These are phyloP conservation scores for Lethenteron reissneri DNA, from an alignment of 2,113 vertebrate genomes.

Conservation along the genomic window DNA sequence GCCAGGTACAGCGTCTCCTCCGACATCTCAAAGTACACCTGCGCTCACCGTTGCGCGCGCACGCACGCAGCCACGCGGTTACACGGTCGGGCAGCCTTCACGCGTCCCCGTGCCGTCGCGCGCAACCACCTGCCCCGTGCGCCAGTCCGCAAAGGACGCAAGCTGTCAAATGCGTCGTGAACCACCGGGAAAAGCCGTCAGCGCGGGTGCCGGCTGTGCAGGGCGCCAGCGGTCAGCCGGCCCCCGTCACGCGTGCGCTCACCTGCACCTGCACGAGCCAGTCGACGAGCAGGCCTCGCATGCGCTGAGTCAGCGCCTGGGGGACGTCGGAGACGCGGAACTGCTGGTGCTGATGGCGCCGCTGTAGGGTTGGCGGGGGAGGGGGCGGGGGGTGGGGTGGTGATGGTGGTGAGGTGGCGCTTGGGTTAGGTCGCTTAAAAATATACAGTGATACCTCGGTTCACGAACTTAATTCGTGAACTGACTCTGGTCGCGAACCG, in stretches of 20 bases:
- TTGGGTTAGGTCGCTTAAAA: too few relatives aligned
- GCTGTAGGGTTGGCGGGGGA: constrained; percentile 18
- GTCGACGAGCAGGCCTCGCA: constrained; percentile 37
- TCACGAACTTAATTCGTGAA: too few relatives aligned
- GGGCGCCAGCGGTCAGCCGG: too few relatives aligned
- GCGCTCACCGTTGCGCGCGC: not conserved
- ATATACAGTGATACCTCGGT: too few relatives aligned
- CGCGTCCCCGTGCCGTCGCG: too few relatives aligned
- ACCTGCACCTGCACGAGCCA: constrained; percentile 63
- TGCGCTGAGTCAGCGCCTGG: constrained; percentile 26
- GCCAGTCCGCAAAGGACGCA: not conserved
- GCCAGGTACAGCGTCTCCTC: constrained; percentile 47
- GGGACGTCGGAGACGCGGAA: constrained; percentile 24
- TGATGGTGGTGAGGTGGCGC: not conserved
- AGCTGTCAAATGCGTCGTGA: not conserved
- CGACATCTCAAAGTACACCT: constrained; percentile 43
- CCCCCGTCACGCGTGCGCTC: constrained; percentile 12
- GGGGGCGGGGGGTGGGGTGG: not conserved
- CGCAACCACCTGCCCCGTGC: too few relatives aligned
- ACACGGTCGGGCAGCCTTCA: too few relatives aligned
- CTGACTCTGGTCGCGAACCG: too few relatives aligned
- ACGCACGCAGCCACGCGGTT: not conserved
- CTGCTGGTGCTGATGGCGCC: constrained; percentile 19
- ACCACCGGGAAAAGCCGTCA: too few relatives aligned
- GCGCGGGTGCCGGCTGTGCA: too few relatives aligned